A percentile compares a stretch with the other conserved stretches of the same genome.
Conservation (phyloP, 2,797 vertebrate species). For the Phoebastria nigripes region DNA sequence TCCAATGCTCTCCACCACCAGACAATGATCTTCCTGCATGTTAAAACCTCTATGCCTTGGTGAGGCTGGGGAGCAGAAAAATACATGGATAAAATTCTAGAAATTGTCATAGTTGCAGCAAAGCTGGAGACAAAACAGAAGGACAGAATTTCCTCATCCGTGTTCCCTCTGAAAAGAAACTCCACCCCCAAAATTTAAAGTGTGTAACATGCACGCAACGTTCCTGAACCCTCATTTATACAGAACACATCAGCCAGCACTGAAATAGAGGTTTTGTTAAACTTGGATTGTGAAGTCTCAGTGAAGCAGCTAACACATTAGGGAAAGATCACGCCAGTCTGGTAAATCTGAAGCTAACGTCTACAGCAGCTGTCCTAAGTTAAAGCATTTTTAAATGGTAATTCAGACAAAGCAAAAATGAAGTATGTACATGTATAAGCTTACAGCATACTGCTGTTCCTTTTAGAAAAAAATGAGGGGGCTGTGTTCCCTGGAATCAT, state of each 20-base stretch:
- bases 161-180: background rate
- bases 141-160: background rate
- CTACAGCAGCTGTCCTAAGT: constrained; percentile 42
- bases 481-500: background rate
- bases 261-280: background rate
- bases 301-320: constrained; percentile 26
- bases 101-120: background rate
- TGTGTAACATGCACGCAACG: background rate
- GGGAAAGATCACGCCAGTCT: constrained; percentile 1
- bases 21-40: background rate
- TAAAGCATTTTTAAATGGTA: constrained; percentile 42
- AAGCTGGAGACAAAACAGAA: background rate
- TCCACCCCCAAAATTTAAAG: background rate
- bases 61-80: background rate
- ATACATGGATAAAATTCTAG: background rate
- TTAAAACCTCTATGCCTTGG: background rate
- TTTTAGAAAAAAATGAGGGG: background rate
- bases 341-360: constrained; percentile 10
- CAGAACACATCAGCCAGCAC: background rate
- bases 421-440: background rate
- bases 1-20: background rate
- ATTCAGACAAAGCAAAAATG: constrained; percentile 43
- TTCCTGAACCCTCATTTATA: background rate
- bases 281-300: constrained; percentile 21
- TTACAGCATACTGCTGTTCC: background rate